Base-by-base conservation (phyloP, 2,888 invertebrate species). In the Thelaira solivaga region DNA sequence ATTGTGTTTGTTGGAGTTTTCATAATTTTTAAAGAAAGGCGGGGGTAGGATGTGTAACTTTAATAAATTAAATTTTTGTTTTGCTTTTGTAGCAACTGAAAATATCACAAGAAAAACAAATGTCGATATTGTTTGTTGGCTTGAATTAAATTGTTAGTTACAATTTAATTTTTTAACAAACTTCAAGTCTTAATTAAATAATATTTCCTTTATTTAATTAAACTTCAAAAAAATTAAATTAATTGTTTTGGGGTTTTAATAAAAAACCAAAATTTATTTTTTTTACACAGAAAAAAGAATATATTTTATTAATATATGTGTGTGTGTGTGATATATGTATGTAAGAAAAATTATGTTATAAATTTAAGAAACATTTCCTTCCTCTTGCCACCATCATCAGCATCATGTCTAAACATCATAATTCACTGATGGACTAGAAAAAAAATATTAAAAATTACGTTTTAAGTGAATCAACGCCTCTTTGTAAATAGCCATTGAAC, bases 401-500 rank as follows among this genome's bases (percentile, higher is more conserved):
- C 29, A 31, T 41, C 53, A 45, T 55, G 53, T 29, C 43, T 49
- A 16, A 45, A 36, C 41, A 69, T 69, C 74, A 78, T 74, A 78
- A 78, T 71, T 74, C 74, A 71, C 29, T 39, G 59, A 59, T 41
- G 47, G 47, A 59, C 68, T 26, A 57, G 31, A 29, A 47, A 24
- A 5, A 53, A 67, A 57, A 26, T 3, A 4, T 24, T 34, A 51
- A 51, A 78, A 78, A 78, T 78, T 78, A 34, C 65, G 61, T 74
- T 78, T 78, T 78, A 78, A 78, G 74, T 78, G 78, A 78, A 78
- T 78, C 78, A 78, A 78, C 78, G 74, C 78, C 78, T 78, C 74
- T 65, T 59, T 57, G 51, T 69, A 71, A 74, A 71, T 49, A 24
- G 51, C 34, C 47, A 49, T 13, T 43, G 43, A 31, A 20, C 26